Evolutionary conservation across 2,797 vertebrate species (phyloP).

Genomic region (Trachurus trachurus): DNA sequence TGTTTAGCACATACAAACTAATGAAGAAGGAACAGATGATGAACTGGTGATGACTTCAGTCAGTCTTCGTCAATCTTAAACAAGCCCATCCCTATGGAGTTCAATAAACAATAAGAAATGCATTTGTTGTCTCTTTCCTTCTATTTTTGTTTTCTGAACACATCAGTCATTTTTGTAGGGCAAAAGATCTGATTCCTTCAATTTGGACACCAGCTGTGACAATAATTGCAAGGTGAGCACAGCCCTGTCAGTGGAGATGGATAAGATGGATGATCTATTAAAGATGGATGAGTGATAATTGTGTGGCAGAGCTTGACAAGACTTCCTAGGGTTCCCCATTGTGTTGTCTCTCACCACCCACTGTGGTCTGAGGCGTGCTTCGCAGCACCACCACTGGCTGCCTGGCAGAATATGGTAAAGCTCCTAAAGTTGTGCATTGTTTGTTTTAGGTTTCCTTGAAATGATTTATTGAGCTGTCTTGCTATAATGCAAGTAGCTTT

Average conservation of each 20-base stretch:
- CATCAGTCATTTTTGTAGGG: constrained; percentile 49
- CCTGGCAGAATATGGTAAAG: constrained; percentile 22
- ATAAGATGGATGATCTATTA: constrained; percentile 73
- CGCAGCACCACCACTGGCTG: constrained; percentile 29
- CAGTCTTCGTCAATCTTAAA: background rate
- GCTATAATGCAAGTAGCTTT: constrained; percentile 12
- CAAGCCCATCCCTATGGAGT: background rate
- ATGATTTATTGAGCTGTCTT: constrained; percentile 1
- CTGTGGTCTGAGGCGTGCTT: constrained; percentile 54
- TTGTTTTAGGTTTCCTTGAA: constrained; percentile 30
- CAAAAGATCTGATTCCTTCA: constrained; percentile 50
- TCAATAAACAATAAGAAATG: constrained; percentile 12
- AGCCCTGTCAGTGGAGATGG: constrained; percentile 59
- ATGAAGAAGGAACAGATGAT: background rate
- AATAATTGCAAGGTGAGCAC: constrained; percentile 74
- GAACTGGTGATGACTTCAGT: background rate
- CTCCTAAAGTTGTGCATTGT: constrained; percentile 47
- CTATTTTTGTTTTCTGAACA: constrained; percentile 4
- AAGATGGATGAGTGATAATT: constrained; percentile 84
- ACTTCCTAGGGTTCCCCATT: constrained; percentile 61
- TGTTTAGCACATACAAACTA: background rate
- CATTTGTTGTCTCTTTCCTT: background rate
- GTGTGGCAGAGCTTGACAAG: constrained; percentile 73
- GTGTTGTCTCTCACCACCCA: constrained; percentile 49
- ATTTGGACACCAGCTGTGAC: constrained; percentile 74